Evolutionary conservation across 1,140 invertebrate genomes (phyloP).

Genomic region (Drosophila kikkawai): DNA sequence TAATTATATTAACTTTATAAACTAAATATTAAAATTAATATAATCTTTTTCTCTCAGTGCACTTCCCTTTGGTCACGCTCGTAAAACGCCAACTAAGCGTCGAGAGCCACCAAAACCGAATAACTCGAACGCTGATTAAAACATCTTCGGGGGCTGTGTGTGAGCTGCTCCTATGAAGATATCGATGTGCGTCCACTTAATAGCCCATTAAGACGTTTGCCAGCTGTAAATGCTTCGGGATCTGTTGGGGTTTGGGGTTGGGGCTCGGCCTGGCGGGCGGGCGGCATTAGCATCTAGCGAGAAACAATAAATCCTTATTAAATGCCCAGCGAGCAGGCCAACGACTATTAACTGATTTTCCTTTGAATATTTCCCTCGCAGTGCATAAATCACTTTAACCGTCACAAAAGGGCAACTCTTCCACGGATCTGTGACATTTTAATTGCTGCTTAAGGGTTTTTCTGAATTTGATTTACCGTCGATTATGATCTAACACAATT

Average conservation of each 20-base stretch:
- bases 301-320: conserved; percentile 82
- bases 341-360: conserved; percentile 78
- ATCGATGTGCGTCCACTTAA: conserved; percentile 70
- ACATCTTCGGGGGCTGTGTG: conserved; percentile 39
- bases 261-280: conserved; percentile 37
- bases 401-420: conserved; percentile 36
- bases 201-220: conserved; percentile 77
- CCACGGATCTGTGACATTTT: conserved; percentile 69
- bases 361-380: conserved; percentile 63
- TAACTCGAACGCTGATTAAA: conserved; percentile 69
- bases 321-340: conserved; percentile 61
- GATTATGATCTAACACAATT: conserved; percentile 41
- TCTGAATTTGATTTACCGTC: conserved; percentile 73
- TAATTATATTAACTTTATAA: no score
- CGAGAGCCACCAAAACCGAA: conserved; percentile 60
- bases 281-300: conserved; percentile 64
- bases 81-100: conserved; percentile 77
- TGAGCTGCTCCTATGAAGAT: conserved; percentile 40
- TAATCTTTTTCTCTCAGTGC: conserved; percentile 4
- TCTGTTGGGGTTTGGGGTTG: conserved; percentile 1
- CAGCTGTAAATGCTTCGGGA: conserved; percentile 64
- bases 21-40: no score
- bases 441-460: conserved; percentile 67
- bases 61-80: conserved; percentile 63
- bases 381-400: conserved; percentile 77